A percentile compares a stretch with the other conserved stretches of the same genome.
Conservation (phyloP, 2,113 vertebrate species). For the Sapayoa aenigma region DNA sequence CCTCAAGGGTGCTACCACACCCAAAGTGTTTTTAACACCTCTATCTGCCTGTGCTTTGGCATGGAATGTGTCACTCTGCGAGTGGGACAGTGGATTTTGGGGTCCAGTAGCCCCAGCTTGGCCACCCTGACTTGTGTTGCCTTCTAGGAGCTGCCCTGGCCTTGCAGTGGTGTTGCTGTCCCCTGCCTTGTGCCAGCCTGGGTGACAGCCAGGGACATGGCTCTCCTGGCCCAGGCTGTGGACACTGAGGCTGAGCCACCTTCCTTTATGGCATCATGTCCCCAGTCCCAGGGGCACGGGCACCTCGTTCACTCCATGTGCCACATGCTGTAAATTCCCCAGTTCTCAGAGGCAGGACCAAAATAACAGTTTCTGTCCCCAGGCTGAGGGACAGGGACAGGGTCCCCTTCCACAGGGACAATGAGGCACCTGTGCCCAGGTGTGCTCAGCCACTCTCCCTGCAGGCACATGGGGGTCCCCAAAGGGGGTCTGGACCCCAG, state of each 20-base stretch:
- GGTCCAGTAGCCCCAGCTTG: not conserved
- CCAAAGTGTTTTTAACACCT: not conserved
- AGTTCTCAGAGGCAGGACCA: not conserved
- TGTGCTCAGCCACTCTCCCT: not conserved
- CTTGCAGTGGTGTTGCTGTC: not conserved
- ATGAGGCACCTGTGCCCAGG: not conserved
- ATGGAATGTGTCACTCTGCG: not conserved
- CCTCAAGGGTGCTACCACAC: not conserved
- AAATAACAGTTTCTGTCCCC: not conserved
- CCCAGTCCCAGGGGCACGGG: fast-evolving
- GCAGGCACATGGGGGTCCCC: too few relatives aligned
- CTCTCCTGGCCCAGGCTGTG: not conserved
- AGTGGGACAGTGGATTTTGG: not conserved
- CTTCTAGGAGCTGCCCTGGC: not conserved
- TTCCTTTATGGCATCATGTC: fast-evolving
- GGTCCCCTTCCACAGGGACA: not conserved
- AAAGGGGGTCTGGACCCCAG: not conserved
- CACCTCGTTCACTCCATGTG: not conserved
- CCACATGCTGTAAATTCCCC: fast-evolving
- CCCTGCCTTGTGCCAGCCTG: not conserved
- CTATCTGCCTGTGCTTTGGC: not conserved
- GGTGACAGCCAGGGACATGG: fast-evolving
- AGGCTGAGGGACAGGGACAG: not conserved
- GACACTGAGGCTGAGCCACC: not conserved
- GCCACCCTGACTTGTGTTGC: not conserved